Evolutionary conservation across 2,113 vertebrate species (phyloP).

Genomic region (Cheilinus undulatus): DNA sequence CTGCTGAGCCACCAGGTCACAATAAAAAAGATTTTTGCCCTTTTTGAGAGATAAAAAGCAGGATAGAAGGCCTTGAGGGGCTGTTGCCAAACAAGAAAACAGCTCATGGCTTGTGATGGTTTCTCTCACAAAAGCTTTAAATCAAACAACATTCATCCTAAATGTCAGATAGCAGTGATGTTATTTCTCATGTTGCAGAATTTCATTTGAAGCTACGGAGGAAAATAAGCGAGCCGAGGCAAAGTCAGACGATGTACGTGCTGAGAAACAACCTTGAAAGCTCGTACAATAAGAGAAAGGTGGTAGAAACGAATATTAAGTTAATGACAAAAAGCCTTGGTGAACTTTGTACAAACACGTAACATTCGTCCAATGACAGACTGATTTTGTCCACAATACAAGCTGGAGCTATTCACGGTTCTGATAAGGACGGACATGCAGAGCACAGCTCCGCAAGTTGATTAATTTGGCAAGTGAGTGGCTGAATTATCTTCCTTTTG

Average conservation of each 20-base stretch:
- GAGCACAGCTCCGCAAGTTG: slow-evolving; percentile 50
- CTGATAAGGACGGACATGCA: slow-evolving; percentile 63
- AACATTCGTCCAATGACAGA: slow-evolving; percentile 59
- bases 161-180: slow-evolving; percentile 78
- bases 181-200: slow-evolving; percentile 73
- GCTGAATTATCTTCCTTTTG: slow-evolving; percentile 61
- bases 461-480: slow-evolving; percentile 76
- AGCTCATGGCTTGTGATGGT: slow-evolving; percentile 64
- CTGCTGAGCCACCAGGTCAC: slow-evolving; percentile 64
- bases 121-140: slow-evolving; percentile 70
- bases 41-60: slow-evolving; percentile 74
- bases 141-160: slow-evolving; percentile 76
- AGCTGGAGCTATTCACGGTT: slow-evolving; percentile 74
- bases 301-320: slow-evolving; percentile 65
- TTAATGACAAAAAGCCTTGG: slow-evolving; percentile 67
- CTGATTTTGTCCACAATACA: slow-evolving; percentile 72
- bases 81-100: slow-evolving; percentile 64
- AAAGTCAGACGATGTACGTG: slow-evolving; percentile 12
- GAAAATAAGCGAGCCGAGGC: slow-evolving; percentile 28
- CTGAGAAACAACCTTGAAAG: slow-evolving; percentile 59
- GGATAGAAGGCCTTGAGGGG: slow-evolving; percentile 52
- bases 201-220: slow-evolving; percentile 67
- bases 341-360: slow-evolving; percentile 70
- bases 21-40: slow-evolving; percentile 72
- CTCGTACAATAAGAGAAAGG: slow-evolving; percentile 31